Evolutionary conservation across 2,113 vertebrate species (phyloP).

Genomic region (Athene noctua): DNA sequence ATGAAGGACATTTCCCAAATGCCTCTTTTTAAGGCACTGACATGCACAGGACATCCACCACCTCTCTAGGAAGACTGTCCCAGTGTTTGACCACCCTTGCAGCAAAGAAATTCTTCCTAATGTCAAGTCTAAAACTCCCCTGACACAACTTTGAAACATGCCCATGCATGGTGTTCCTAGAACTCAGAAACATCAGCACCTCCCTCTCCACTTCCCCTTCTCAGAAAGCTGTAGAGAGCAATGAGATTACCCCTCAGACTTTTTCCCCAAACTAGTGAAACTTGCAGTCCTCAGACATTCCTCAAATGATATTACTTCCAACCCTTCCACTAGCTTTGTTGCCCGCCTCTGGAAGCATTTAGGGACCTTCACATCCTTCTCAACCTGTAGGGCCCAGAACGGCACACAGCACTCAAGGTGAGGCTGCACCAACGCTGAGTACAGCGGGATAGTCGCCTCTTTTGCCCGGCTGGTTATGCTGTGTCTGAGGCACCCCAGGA

Average conservation of each 20-base stretch:
- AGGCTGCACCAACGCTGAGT: fast-evolving
- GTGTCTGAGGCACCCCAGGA: not conserved
- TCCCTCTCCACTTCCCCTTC: fast-evolving
- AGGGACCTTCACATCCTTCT: not conserved
- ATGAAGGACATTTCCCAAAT: not conserved
- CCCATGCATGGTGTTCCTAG: fast-evolving
- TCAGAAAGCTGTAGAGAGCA: not conserved
- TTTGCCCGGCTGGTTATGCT: no score
- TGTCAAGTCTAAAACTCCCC: not conserved
- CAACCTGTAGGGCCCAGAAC: not conserved
- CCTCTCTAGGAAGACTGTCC: not conserved
- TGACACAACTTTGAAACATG: not conserved
- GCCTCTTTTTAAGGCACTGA: not conserved
- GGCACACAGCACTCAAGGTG: not conserved
- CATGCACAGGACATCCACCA: no score
- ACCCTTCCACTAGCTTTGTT: not conserved
- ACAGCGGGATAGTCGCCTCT: not conserved
- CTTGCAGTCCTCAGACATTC: not conserved
- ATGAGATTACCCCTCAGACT: not conserved
- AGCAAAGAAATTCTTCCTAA: not conserved
- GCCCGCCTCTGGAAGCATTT: not conserved
- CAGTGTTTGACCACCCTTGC: not conserved
- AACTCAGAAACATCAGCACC: not conserved
- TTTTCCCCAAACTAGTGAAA: not conserved
- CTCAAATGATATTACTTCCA: not conserved